Base-by-base conservation (phyloP, 2,888 invertebrate species). In the Ectemnius cavifrons region DNA sequence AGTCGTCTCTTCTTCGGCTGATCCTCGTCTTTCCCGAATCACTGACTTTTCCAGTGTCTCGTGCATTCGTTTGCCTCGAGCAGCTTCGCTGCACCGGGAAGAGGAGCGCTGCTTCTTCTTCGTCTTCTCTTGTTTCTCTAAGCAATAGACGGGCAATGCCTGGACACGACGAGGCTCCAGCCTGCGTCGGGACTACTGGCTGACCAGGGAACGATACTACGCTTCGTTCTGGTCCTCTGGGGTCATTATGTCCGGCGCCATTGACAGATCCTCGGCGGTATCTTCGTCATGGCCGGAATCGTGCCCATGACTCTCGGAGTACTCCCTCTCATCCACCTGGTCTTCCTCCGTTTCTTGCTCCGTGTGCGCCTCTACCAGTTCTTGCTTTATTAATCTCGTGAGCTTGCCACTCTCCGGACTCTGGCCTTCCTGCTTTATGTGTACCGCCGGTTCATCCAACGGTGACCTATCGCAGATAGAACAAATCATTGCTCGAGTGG, bases 371-470 rank as follows among this genome's bases (percentile, higher is more conserved):
- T 89, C 91, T 75, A 87, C 71, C 61, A 91, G 74, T 73, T 91
- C 91, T 58, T 90, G 90, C 77, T 91, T 91, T 89, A 91, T 91
- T 84, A 91, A 84, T 87, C 91, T 90, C 82, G 91, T 89, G 14
- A 91, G 84, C 71, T 91, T 91, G 58, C 91, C 91, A 59, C 88
- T 90, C 80, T 88, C 91, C 47, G 88, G 89, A 84, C 86, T 89
- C 76, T 88, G 89, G 63, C 88, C 90, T 81, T 87, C 89, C 79
- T 87, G 90, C 79, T 87, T 89, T 89, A 89, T 89, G 84, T 88
- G 89, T 84, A 89, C 84, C 70, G 85, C 86, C 81, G 90, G 89
- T 85, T 91, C 91, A 88, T 91, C 91, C 88, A 91, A 85, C 78
- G 90, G 87, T 71, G 91, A 91, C 86, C 90, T 91, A 71, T 69